These are phyloP conservation scores for Pseudoips prasinana DNA, from an alignment of 2,888 invertebrate species.

Conservation along the genomic window DNA sequence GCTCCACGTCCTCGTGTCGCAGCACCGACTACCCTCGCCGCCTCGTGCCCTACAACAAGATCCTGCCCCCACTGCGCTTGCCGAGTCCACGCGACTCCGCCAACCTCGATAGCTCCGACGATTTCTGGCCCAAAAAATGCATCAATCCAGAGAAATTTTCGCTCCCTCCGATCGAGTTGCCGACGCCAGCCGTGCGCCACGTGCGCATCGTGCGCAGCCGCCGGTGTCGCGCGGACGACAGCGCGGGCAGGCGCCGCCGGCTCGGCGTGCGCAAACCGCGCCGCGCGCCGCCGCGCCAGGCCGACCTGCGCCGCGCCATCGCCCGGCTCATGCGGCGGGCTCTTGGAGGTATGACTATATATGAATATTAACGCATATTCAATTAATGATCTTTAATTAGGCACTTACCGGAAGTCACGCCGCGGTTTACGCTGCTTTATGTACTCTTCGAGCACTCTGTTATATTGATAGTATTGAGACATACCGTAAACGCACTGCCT, in stretches of 20 bases:
- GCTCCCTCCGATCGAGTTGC: slow-evolving; percentile 47
- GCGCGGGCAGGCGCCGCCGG: slow-evolving; percentile 17
- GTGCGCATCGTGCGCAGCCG: slow-evolving; percentile 6
- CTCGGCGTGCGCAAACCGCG: slow-evolving; percentile 40
- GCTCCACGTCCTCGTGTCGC: slow-evolving; percentile 44
- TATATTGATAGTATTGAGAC: too few relatives aligned
- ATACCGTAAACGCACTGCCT: too few relatives aligned
- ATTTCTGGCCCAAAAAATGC: slow-evolving; percentile 51
- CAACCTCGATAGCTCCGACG: slow-evolving; percentile 40
- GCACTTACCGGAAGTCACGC: too few relatives aligned
- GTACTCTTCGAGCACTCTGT: too few relatives aligned
- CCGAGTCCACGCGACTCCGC: slow-evolving; percentile 46
- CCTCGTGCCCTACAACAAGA: slow-evolving; percentile 47
- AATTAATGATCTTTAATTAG: too few relatives aligned
- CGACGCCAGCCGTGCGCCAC: slow-evolving; percentile 23
- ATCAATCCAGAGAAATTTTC: slow-evolving; percentile 49
- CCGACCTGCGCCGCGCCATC: slow-evolving; percentile 58
- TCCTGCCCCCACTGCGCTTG: slow-evolving; percentile 60
- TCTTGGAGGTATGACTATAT: slow-evolving; percentile 53
- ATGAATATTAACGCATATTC: too few relatives aligned
- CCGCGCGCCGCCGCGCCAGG: slow-evolving; percentile 28
- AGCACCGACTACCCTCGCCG: slow-evolving; percentile 41
- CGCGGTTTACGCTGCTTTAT: too few relatives aligned
- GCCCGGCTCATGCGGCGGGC: slow-evolving; percentile 55
- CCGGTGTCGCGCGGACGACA: slow-evolving; percentile 11